Percentiles rank a stretch among this genome's conserved stretches.
These are phyloP conservation scores for Conus ventricosus DNA, from an alignment of 1,140 invertebrate genomes.

Conservation along the genomic window DNA sequence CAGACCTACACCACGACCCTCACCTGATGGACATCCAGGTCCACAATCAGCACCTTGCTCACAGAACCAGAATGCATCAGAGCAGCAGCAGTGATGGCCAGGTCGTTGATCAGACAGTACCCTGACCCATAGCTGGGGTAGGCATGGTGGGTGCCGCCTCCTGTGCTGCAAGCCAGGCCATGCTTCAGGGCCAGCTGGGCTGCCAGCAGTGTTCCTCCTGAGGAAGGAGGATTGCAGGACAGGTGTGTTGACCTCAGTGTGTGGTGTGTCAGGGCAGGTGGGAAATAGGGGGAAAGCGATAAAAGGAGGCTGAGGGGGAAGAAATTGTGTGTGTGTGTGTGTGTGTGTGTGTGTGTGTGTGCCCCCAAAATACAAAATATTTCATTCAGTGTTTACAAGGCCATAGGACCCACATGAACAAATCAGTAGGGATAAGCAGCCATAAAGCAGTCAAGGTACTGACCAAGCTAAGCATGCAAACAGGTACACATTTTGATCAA, in stretches of 20 bases:
- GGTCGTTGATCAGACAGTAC: conserved; percentile 72
- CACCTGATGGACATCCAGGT: conserved; percentile 73
- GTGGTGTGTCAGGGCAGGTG: background rate
- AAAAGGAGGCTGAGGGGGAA: background rate
- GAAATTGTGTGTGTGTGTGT: background rate
- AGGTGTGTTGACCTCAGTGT: background rate
- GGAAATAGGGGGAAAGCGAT: background rate
- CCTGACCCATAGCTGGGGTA: conserved; percentile 68
- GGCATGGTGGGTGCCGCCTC: conserved; percentile 72
- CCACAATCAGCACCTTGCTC: conserved; percentile 67
- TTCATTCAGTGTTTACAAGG: too few species aligned
- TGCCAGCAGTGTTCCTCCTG: conserved; percentile 69
- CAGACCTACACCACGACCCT: background rate
- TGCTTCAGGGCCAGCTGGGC: conserved; percentile 58
- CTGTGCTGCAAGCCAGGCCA: conserved; percentile 70
- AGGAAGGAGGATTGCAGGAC: background rate
- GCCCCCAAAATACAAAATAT: too few species aligned
- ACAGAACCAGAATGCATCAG: conserved; percentile 52
- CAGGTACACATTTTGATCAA: too few species aligned
- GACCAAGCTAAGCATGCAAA: too few species aligned
- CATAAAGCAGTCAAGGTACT: too few species aligned
- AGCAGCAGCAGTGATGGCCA: conserved; percentile 65
- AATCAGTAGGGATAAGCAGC: too few species aligned
- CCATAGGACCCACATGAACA: too few species aligned
- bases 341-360: background rate